Conservation (phyloP, 2,113 vertebrate genomes). For the Seriola quinqueradiata region DNA sequence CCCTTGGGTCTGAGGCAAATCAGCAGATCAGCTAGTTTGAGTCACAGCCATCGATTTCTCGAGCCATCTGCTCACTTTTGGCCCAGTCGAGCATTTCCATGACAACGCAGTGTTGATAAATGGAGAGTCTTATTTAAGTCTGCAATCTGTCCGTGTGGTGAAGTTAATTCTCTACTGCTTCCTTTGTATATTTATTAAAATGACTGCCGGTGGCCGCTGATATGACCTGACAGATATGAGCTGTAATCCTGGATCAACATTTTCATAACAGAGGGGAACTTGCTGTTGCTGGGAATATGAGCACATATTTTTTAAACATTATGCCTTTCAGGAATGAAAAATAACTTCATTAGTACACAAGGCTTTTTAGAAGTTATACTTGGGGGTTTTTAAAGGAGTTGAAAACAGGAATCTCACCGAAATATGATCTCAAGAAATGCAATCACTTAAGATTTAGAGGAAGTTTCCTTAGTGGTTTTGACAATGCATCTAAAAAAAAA, state of each 20-base stretch:
- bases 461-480: conserved; percentile 39
- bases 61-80: conserved; percentile 76
- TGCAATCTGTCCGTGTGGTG: conserved; percentile 62
- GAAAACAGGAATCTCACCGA: background rate
- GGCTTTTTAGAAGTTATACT: no score
- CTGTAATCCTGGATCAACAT: conserved; percentile 54
- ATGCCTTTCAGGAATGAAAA: conserved; percentile 4
- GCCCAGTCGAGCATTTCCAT: conserved; percentile 67
- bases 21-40: conserved; percentile 62
- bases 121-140: conserved; percentile 65
- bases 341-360: background rate
- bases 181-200: conserved; percentile 46
- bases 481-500: conserved; percentile 29
- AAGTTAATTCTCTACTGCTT: conserved; percentile 18
- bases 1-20: conserved; percentile 50
- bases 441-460: conserved; percentile 13
- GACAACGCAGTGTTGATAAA: conserved; percentile 71
- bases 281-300: conserved; percentile 16
- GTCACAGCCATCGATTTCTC: conserved; percentile 71
- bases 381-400: background rate
- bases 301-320: conserved; percentile 6
- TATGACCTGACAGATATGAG: conserved; percentile 13
- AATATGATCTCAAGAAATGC: background rate
- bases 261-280: conserved; percentile 36
- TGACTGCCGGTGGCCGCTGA: conserved; percentile 6